Conservation (phyloP, 37 sponge, comb jelly and placozoan genomes). For the Agelas oroides region DNA sequence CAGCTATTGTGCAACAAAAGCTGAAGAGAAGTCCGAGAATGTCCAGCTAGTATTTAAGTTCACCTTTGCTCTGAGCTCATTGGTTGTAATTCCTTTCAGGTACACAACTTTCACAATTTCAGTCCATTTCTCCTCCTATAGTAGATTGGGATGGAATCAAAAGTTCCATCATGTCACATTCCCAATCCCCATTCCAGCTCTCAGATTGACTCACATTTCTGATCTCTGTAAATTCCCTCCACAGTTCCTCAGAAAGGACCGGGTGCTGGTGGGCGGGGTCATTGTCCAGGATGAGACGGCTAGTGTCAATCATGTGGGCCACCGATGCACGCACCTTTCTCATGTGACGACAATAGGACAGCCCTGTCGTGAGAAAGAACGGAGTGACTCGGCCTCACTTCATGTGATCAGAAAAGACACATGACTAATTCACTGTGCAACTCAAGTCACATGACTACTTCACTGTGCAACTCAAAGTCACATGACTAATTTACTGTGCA, state of each 20-base stretch:
- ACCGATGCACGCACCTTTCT: conserved; percentile 64
- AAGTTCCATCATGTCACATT: background rate
- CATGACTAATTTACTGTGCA: too few relatives aligned
- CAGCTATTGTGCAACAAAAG: background rate
- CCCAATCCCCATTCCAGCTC: too few relatives aligned
- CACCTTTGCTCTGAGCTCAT: conserved; percentile 74
- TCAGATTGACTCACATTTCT: conserved; percentile 25
- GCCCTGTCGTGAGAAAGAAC: conserved; percentile 54
- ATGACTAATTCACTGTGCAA: too few relatives aligned
- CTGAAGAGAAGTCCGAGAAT: too few relatives aligned
- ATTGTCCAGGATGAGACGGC: background rate
- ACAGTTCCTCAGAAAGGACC: conserved; percentile 5
- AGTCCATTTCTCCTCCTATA: conserved; percentile 7
- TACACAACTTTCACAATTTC: conserved; percentile 67
- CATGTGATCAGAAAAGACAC: too few relatives aligned
- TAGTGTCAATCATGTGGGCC: conserved; percentile 70
- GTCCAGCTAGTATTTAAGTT: background rate
- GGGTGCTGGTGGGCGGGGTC: background rate
- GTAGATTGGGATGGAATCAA: background rate
- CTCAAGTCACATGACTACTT: too few relatives aligned
- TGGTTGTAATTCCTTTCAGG: conserved; percentile 62
- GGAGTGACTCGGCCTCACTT: background rate
- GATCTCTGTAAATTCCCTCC: conserved; percentile 37
- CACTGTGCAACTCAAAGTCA: too few relatives aligned
- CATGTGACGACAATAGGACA: conserved; percentile 91